Evolutionary conservation across 2,797 vertebrate species (phyloP).

Genomic region (Denticeps clupeoides): DNA sequence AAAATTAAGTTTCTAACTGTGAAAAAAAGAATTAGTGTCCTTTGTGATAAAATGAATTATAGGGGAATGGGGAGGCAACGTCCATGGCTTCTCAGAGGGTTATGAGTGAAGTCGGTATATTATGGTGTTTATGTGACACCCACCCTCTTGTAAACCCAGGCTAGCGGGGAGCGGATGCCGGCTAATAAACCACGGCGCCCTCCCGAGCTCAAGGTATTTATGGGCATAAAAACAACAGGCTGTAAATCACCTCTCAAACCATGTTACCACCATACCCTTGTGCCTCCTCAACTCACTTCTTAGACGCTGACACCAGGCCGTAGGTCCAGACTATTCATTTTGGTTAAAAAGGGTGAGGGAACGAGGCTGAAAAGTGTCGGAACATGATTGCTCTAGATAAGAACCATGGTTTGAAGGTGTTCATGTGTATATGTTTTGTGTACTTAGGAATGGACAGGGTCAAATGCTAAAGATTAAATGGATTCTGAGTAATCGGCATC

Average conservation of each 20-base stretch:
- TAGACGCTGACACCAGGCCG: neutral
- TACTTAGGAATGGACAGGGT: too few relatives aligned
- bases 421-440: too few relatives aligned
- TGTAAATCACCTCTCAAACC: conserved; percentile 54
- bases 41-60: conserved; percentile 49
- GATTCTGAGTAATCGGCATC: too few relatives aligned
- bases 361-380: too few relatives aligned
- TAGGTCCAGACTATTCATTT: too few relatives aligned
- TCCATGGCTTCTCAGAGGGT: conserved; percentile 45
- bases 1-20: too few relatives aligned
- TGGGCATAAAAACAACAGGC: conserved; percentile 57
- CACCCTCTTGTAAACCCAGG: conserved; percentile 51
- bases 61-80: conserved; percentile 39
- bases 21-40: conserved; percentile 43
- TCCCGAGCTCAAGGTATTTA: conserved; percentile 52
- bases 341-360: too few relatives aligned
- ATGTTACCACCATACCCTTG: conserved; percentile 13
- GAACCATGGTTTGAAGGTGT: too few relatives aligned
- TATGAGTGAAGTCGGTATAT: conserved; percentile 52
- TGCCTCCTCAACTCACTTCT: neutral
- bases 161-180: conserved; percentile 41
- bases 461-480: too few relatives aligned
- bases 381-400: too few relatives aligned
- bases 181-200: conserved; percentile 50
- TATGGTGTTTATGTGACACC: conserved; percentile 60